Evolutionary conservation across 2,113 vertebrate genomes (phyloP).

Genomic region (Cranoglanis bouderius): DNA sequence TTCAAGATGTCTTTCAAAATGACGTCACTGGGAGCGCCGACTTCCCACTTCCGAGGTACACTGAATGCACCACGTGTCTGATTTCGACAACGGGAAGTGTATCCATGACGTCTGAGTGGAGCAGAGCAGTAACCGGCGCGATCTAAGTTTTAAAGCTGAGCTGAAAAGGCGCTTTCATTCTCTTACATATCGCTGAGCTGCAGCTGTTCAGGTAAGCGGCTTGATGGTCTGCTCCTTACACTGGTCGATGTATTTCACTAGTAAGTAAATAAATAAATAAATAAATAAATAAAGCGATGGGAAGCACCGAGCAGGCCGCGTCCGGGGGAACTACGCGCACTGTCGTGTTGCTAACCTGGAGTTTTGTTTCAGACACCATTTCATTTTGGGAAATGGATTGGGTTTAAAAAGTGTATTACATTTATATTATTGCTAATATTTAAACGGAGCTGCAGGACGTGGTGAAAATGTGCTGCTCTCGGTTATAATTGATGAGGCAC

Average conservation of each 20-base stretch:
- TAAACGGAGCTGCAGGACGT: background rate
- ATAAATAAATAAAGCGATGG: background rate
- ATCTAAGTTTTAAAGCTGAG: background rate
- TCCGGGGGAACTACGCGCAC: background rate
- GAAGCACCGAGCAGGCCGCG: background rate
- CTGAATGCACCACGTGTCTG: background rate
- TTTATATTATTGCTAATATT: background rate
- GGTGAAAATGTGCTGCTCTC: background rate
- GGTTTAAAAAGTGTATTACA: background rate
- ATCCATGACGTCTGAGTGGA: background rate
- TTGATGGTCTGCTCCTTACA: background rate
- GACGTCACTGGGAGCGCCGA: too few relatives aligned
- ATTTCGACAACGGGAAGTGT: background rate
- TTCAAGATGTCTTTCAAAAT: too few relatives aligned
- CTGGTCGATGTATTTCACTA: too few relatives aligned
- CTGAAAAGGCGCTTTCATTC: background rate
- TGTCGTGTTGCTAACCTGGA: background rate
- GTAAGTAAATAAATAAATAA: too few relatives aligned
- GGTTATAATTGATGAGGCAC: background rate
- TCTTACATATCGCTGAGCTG: background rate
- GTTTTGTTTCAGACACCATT: background rate
- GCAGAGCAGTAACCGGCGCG: background rate
- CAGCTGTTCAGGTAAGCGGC: background rate
- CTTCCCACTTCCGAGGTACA: background rate
- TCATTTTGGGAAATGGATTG: too few relatives aligned